These are phyloP conservation scores for Calypte anna DNA, from an alignment of 2,113 vertebrate genomes.

Conservation along the genomic window DNA sequence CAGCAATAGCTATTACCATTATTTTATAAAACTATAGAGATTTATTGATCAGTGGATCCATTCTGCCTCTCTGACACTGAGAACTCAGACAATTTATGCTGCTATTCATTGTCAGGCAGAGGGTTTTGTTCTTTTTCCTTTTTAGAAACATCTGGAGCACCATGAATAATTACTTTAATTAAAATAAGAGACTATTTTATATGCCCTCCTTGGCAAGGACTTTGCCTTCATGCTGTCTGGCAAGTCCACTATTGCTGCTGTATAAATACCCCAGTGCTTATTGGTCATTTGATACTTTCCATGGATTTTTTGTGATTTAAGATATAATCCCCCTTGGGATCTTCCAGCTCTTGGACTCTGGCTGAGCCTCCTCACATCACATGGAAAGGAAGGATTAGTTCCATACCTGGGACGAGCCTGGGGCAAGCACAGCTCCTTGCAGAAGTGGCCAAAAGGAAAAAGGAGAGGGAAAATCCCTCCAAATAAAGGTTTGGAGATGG, in stretches of 20 bases:
- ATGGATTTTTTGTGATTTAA: neutral
- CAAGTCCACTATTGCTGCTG: neutral
- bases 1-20: neutral
- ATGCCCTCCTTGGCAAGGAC: neutral
- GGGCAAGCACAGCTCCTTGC: neutral
- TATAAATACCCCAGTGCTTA: neutral
- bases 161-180: slow-evolving; percentile 40
- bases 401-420: neutral
- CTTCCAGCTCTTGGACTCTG: neutral
- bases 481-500: neutral
- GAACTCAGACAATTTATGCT: neutral
- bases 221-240: neutral
- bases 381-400: neutral
- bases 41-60: slow-evolving; percentile 8
- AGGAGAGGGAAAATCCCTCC: neutral
- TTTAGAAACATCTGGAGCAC: neutral
- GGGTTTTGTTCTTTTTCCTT: neutral
- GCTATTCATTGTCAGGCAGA: neutral
- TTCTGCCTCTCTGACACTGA: neutral
- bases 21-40: slow-evolving; percentile 12
- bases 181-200: slow-evolving; percentile 24
- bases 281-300: neutral
- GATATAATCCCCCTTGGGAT: neutral
- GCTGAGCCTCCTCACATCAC: neutral
- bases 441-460: neutral